Evolutionary conservation across 2,113 vertebrate genomes (phyloP).

Genomic region (Ranitomeya variabilis): DNA sequence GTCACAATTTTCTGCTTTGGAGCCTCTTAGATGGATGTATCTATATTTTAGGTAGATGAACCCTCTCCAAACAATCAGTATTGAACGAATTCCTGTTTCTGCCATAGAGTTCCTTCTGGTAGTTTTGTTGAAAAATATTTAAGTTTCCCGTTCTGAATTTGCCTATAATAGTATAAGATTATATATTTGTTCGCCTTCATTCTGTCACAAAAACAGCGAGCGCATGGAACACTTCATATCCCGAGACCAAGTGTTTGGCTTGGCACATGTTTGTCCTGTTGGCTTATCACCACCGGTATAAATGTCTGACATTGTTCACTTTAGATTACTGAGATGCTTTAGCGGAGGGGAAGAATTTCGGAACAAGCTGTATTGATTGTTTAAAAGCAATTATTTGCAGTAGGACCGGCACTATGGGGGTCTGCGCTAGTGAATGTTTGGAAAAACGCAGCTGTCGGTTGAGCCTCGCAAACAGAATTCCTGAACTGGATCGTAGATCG

Average conservation of each 20-base stretch:
- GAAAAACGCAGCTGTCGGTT: conserved; percentile 12
- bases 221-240: conserved; percentile 45
- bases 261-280: conserved; percentile 55
- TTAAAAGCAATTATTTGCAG: conserved; percentile 38
- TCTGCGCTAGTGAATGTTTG: conserved; percentile 1
- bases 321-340: conserved; percentile 58
- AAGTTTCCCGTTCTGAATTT: background rate
- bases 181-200: background rate
- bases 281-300: conserved; percentile 55
- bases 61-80: too few species aligned
- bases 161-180: conserved; percentile 40
- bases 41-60: too few species aligned
- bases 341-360: conserved; percentile 7
- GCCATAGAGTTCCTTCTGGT: too few species aligned
- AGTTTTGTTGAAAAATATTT: background rate
- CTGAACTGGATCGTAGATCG: background rate
- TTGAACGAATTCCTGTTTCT: too few species aligned
- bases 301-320: conserved; percentile 55
- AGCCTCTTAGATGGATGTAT: background rate
- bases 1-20: background rate
- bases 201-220: background rate
- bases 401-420: background rate
- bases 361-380: conserved; percentile 14
- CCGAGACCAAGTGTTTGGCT: conserved; percentile 57
- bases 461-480: background rate